Evolutionary conservation across 2,113 vertebrate species (phyloP).

Genomic region (Galbula dea): DNA sequence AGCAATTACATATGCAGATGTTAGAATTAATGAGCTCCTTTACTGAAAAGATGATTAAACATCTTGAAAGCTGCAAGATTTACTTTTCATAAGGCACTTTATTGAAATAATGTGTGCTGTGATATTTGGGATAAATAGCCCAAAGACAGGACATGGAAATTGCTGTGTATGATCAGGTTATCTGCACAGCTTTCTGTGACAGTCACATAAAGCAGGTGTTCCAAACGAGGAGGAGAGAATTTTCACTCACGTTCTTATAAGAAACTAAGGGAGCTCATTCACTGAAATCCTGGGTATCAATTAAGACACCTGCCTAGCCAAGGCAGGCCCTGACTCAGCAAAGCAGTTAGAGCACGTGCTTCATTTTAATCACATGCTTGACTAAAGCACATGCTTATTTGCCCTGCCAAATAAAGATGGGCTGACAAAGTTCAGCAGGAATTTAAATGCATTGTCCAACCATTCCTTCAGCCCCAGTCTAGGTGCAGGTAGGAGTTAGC

Average conservation of each 20-base stretch:
- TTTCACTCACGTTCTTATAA: constrained; percentile 6
- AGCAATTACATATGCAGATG: constrained; percentile 40
- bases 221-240: neutral
- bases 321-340: constrained; percentile 42
- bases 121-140: neutral
- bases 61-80: constrained; percentile 32
- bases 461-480: neutral
- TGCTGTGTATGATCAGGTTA: neutral
- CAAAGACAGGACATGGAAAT: neutral
- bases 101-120: neutral
- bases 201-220: constrained; percentile 1
- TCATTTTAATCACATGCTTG: neutral
- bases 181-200: neutral
- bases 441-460: neutral
- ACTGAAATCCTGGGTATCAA: neutral
- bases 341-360: neutral
- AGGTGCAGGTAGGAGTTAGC: neutral
- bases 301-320: neutral
- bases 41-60: constrained; percentile 53
- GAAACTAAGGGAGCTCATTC: neutral
- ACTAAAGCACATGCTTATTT: neutral
- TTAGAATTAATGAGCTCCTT: constrained; percentile 4
- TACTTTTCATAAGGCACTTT: neutral
- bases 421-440: neutral
- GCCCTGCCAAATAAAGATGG: neutral